Base-by-base conservation (phyloP, 1,140 invertebrate genomes). In the Vanessa tameamea region DNA sequence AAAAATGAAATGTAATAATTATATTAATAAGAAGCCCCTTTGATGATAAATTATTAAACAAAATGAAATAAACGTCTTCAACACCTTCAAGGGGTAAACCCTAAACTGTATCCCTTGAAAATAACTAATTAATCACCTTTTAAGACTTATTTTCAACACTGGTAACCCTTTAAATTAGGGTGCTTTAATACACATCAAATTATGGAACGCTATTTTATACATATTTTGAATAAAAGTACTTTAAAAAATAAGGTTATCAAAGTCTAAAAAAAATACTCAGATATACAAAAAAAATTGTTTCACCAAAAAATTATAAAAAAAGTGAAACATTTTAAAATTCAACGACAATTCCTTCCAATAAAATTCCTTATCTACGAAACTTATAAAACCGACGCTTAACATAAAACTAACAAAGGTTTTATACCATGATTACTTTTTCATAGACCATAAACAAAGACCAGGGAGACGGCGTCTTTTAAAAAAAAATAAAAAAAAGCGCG, bases 391-490 rank as follows among this genome's bases (percentile, higher is more conserved):
- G 71, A 51, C 75, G 69, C 55, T 37, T 69, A 63, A 74, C 43
- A 73, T 69, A 74, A 72, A 75, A 72, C 71, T 65, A 67, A 76
- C 76, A 78, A 78, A 65, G 64, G 65, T 72, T 73, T 77, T 72
- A 75, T 75, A 64, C 50, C 26, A 77, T 72, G 73, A 80, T 80
- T 72, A 78, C 77, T 78, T 75, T 81, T 81, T 81, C 77, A 81
- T 81, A 72, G 79, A 68, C 71, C 75, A 77, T 81, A 81, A 81
- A 81, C 73, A 79, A 72, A 64, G 55, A 53, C 23, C 9, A 53
- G 69, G 37, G 37, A 71, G 75, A 72, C 75, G 78, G 75, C 73
- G 66, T 74, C 75, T 78, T 81, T 76, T 77, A 75, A 75, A 26
- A 63, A 67, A 75, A 72, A 75, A 71, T 64, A 71, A 74, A 64